Base-by-base conservation (phyloP, 2,797 vertebrate genomes). In the Propithecus perrieri region DNA sequence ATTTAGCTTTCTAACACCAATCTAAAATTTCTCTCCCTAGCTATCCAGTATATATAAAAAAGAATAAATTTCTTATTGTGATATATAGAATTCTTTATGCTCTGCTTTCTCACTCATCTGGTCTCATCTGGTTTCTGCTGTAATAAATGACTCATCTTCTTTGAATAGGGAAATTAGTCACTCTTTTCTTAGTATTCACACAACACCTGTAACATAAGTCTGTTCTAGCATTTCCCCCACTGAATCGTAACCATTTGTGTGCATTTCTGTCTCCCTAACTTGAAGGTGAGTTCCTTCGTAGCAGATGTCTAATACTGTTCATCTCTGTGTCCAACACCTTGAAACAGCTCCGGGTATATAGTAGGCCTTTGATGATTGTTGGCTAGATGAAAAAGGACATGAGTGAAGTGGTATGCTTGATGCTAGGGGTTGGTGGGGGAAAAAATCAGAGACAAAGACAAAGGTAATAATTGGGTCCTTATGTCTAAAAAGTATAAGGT, bases 111-210 rank as follows among this genome's bases (percentile, higher is more conserved):
- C 74, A 89, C 11, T 94, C 35, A 30, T 87, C 74, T 88, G 59
- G 35, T 97, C n/a, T 67, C 18, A 63, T 83, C 30, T 90, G n/a
- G 22, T 92, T 78, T 97, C n/a, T 94, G 43, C 63, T 12, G 30
- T 46, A 87, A 26, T 30, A 38, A 90, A 86, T 88, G 78, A 94
- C 17, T 35, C 33, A 90, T 85, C 13, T 93, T 88, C 24, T 88
- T 96, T 93, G 22, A 97, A 91, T 57, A 84, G 4, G 18, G 35
- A 91, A 26, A 14, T 86, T 95, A 75, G 53, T 88, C 38, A 63
- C 18, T 59, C 28, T 24, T 75, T 85, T 74, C 50, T 94, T 63
- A 46, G 18, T 78, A 75, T 85, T 95, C 41, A 55, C 26, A 41
- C 2, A 85, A 55, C 48, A 74, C 53, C 15, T 78, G 17, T 48